These are phyloP conservation scores for Heliconius hermathena DNA, from an alignment of 1,140 invertebrate species.

Conservation along the genomic window DNA sequence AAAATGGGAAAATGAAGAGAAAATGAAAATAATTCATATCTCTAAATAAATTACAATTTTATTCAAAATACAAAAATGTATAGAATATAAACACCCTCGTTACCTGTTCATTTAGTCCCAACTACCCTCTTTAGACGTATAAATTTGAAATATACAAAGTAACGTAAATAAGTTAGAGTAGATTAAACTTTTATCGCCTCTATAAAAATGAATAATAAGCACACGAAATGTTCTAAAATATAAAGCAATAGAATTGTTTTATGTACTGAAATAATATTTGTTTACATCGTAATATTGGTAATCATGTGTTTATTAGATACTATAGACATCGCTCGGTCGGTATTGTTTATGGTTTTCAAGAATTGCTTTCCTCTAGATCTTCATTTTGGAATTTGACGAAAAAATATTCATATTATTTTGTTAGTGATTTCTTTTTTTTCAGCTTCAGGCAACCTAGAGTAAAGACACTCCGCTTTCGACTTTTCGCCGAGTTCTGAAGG, in stretches of 20 bases:
- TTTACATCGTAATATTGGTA: neutral
- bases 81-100: neutral
- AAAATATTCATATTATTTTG: too few relatives aligned
- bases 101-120: neutral
- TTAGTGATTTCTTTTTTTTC: too few relatives aligned
- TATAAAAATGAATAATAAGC: slow-evolving; percentile 11
- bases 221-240: neutral
- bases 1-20: too few relatives aligned
- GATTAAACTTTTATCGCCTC: slow-evolving; percentile 8
- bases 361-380: neutral
- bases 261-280: neutral
- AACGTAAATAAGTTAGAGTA: neutral
- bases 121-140: slow-evolving; percentile 9
- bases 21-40: too few relatives aligned
- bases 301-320: neutral
- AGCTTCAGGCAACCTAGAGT: too few relatives aligned
- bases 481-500: too few relatives aligned
- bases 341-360: neutral
- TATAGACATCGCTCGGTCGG: neutral
- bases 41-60: neutral
- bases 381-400: too few relatives aligned
- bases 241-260: neutral
- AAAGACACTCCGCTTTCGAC: too few relatives aligned
- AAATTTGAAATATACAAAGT: slow-evolving; percentile 8
- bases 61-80: neutral